Evolutionary conservation across 2,113 vertebrate species (phyloP).

Genomic region (Anthoscopus minutus): DNA sequence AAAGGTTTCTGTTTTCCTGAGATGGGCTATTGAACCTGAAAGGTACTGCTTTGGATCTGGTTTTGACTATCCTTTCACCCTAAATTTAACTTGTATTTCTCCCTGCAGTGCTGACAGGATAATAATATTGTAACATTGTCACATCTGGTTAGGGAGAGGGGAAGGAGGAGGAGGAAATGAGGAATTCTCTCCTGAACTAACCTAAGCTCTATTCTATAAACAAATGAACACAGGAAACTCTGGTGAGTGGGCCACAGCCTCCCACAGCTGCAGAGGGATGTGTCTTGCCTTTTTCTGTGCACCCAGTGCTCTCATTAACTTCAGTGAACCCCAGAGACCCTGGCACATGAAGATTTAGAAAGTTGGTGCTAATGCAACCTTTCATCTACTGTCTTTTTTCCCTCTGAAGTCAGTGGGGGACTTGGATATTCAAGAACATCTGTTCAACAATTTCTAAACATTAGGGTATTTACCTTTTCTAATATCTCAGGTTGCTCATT

Average conservation of each 20-base stretch:
- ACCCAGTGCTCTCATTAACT: not conserved
- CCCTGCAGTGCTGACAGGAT: constrained; percentile 6
- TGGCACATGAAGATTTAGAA: not conserved
- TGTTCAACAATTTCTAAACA: not conserved
- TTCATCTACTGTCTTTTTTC: not conserved
- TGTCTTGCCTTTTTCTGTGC: not conserved
- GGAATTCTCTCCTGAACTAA: constrained; percentile 27
- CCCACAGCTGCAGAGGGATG: not conserved
- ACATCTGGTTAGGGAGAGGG: constrained; percentile 33
- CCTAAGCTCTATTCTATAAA: constrained; percentile 3
- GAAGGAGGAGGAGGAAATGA: not conserved
- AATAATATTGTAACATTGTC: constrained; percentile 43
- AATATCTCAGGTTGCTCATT: not conserved
- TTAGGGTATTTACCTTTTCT: not conserved
- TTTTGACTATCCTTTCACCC: constrained; percentile 14
- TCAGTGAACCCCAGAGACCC: not conserved
- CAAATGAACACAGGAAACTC: constrained; percentile 5
- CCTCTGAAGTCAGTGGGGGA: not conserved
- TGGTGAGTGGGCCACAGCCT: not conserved
- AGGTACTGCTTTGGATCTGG: not conserved
- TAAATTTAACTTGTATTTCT: constrained; percentile 34
- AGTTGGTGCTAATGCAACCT: not conserved
- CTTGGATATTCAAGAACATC: not conserved
- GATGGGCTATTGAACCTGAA: not conserved
- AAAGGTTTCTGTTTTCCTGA: not conserved